Evolutionary conservation across 2,888 invertebrate species (phyloP).

Genomic region (Sinopyrophorus schimmeli): DNA sequence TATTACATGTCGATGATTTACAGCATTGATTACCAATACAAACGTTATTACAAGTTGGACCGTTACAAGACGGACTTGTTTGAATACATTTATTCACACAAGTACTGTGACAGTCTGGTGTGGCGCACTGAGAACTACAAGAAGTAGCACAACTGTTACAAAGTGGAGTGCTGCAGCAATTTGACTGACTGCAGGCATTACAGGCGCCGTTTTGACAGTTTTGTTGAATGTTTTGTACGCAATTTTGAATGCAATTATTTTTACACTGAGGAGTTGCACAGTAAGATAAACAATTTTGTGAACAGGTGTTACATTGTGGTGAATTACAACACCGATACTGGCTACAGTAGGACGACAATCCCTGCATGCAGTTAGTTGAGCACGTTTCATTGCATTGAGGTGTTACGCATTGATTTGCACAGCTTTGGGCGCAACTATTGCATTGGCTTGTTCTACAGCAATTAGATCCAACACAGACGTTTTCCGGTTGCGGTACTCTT

Average conservation of each 20-base stretch:
- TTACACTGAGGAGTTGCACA: slow-evolving; percentile 8
- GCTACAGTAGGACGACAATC: slow-evolving; percentile 9
- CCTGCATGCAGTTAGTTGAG: slow-evolving; percentile 5
- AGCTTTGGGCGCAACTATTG: slow-evolving; percentile 4
- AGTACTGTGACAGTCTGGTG: slow-evolving; percentile 13
- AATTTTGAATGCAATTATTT: slow-evolving; percentile 7
- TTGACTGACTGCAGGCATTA: background rate
- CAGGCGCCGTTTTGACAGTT: background rate
- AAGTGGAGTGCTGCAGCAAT: slow-evolving; percentile 8
- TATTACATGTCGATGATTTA: slow-evolving; percentile 4
- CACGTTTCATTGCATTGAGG: slow-evolving; percentile 1
- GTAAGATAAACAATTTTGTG: slow-evolving; percentile 2
- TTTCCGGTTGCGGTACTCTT: background rate
- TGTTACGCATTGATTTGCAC: slow-evolving; percentile 1
- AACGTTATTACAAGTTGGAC: slow-evolving; percentile 26
- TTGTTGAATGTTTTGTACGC: background rate
- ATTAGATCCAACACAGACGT: slow-evolving; percentile 6
- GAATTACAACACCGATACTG: slow-evolving; percentile 6
- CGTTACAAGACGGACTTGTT: slow-evolving; percentile 21
- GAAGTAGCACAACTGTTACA: slow-evolving; percentile 11
- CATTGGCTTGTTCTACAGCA: slow-evolving; percentile 8
- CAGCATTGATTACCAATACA: slow-evolving; percentile 23
- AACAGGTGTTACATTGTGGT: slow-evolving; percentile 6
- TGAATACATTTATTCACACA: slow-evolving; percentile 19
- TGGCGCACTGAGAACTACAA: slow-evolving; percentile 10